Conservation (phyloP, 2,888 invertebrate genomes). For the Xestia ashworthii region DNA sequence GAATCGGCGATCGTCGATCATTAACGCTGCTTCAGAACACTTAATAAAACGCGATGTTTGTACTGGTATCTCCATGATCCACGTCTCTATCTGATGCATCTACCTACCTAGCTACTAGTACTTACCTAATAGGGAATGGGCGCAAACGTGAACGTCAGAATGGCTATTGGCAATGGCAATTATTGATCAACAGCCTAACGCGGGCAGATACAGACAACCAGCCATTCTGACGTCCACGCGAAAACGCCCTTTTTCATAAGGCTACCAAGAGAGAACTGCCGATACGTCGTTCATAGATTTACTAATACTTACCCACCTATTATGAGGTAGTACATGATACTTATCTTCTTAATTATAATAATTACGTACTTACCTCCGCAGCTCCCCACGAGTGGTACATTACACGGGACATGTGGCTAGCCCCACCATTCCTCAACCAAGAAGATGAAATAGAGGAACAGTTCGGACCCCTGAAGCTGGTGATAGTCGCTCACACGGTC, state of each 20-base stretch:
- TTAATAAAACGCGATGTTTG: neutral
- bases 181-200: too few relatives aligned
- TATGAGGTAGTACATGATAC: neutral
- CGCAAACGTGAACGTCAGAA: neutral
- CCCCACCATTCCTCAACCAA: conserved; percentile 62
- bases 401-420: conserved; percentile 82
- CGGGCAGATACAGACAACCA: too few relatives aligned
- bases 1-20: neutral
- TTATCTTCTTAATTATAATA: neutral
- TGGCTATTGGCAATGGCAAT: too few relatives aligned
- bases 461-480: conserved; percentile 79
- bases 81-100: neutral
- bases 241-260: neutral
- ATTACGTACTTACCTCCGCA: conserved; percentile 54
- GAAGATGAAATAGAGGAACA: conserved; percentile 43
- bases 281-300: neutral
- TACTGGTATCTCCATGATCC: neutral
- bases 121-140: neutral
- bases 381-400: conserved; percentile 85
- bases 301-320: neutral
- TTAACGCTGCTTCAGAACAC: neutral
- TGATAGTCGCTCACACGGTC: conserved; percentile 83
- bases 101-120: too few relatives aligned
- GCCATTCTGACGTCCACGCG: too few relatives aligned
- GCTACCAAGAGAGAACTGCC: neutral